Base-by-base conservation (phyloP, 37 sponge, comb jelly and placozoan genomes). In the Cliona cf. orientalis region DNA sequence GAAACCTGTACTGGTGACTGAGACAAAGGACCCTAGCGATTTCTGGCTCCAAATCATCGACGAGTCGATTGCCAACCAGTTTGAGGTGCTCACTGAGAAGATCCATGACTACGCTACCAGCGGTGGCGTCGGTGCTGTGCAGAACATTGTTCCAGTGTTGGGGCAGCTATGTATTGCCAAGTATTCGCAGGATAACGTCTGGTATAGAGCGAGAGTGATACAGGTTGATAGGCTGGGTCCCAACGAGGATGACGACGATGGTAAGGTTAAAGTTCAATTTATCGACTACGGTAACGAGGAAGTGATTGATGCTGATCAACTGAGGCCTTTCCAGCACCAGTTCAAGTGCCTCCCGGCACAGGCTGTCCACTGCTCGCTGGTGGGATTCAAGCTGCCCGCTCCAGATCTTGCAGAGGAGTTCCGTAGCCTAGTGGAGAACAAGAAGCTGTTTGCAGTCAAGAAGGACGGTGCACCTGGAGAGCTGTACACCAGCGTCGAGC, bases 181-280 rank as follows among this genome's bases (percentile, higher is more conserved):
- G 72, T 86, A 58, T 41, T 44, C 72, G 6, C 66, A 70, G 23
- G 91, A 91, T 77, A 46, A 46, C 0, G 25, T 22, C 22, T 91
- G 91, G 91, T 91, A 91, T 42, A 44, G 91, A 3, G 85, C 86
- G 12, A 29, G 75, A 23, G 76, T 87, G 0, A n/a, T n/a, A n/a
- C n/a, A n/a, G n/a, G 42, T 75, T 14, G 31, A 19, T 34, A 33
- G 66, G 46, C 2, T 11, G 14, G 42, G 58, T 21, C 17, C 19
- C 2, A n/a, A 22, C 12, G 11, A 17, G 11, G 55, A 49, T 19
- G 55, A 19, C 11, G 26, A 7, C 19, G 28, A 69, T n/a, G 40
- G 56, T 11, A 46, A 2, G 35, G 32, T 28, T 29, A 26, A 42
- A 55, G 82, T 81, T 22, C 61, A 33, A 2, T 88, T 81, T 81